phyloP scores from a whole-genome alignment of 2,888 invertebrate genomes.

The Calliopum simillimum region DNA sequence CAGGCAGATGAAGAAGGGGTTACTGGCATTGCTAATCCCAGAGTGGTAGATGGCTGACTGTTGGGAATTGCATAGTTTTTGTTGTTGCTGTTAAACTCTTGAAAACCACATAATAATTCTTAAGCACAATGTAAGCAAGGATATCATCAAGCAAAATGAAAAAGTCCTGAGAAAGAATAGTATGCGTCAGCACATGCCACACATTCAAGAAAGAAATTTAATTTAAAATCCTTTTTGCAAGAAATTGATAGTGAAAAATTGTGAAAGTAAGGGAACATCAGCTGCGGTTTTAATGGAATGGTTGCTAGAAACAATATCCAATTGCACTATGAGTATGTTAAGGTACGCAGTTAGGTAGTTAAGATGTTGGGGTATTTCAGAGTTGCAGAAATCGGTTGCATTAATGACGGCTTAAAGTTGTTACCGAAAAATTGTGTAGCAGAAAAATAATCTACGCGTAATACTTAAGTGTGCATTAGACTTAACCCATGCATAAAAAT shows the following conservation, averaged over 20 bases:
- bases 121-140: slow-evolving; percentile 57
- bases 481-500: no score
- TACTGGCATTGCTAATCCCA: slow-evolving; percentile 31
- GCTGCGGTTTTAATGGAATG: no score
- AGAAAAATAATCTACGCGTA: no score
- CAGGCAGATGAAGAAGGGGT: slow-evolving; percentile 8
- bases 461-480: no score
- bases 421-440: no score
- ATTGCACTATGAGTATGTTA: no score
- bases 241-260: slow-evolving; percentile 30
- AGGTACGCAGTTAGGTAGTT: no score
- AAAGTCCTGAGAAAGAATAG: slow-evolving; percentile 5
- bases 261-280: no score
- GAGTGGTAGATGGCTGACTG: slow-evolving; percentile 44
- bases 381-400: no score
- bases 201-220: slow-evolving; percentile 60
- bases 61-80: slow-evolving; percentile 30
- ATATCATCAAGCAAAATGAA: not conserved
- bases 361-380: no score
- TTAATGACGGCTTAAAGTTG: no score
- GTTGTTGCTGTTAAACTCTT: slow-evolving; percentile 49
- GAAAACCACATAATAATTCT: slow-evolving; percentile 63
- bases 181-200: slow-evolving; percentile 54
- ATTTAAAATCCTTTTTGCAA: slow-evolving; percentile 56
- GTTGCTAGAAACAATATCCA: no score